phyloP scores from a whole-genome alignment of 2,797 vertebrate genomes.

The Bovichtus diacanthus region DNA sequence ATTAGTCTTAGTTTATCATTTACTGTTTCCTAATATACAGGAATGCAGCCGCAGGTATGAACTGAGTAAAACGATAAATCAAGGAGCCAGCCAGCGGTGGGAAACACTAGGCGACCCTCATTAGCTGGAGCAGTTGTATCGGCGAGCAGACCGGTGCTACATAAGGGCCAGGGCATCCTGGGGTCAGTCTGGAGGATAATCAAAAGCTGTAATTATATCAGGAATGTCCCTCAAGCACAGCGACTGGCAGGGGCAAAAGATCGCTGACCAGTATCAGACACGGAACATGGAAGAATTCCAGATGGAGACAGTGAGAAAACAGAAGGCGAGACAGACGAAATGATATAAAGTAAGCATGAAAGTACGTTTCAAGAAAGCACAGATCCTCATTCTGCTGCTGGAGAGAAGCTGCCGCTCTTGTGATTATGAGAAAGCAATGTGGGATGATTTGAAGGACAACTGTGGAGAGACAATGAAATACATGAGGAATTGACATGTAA shows the following conservation, averaged over 20 bases:
- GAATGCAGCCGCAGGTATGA: constrained; percentile 61
- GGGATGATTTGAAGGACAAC: constrained; percentile 38
- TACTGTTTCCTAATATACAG: constrained; percentile 48
- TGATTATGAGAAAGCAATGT: constrained; percentile 29
- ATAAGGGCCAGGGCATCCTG: constrained; percentile 48
- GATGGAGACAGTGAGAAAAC: constrained; percentile 6
- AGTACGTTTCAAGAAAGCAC: constrained; percentile 3
- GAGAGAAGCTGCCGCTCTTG: background rate
- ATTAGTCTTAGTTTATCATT: constrained; percentile 60
- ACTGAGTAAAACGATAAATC: constrained; percentile 61
- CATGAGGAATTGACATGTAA: constrained; percentile 36
- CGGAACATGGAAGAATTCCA: constrained; percentile 22
- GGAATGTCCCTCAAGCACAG: constrained; percentile 63
- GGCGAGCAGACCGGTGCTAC: constrained; percentile 52
- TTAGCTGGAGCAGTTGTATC: constrained; percentile 61
- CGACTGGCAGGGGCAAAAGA: constrained; percentile 34
- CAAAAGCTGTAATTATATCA: constrained; percentile 74
- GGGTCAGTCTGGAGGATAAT: constrained; percentile 73
- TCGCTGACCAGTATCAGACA: constrained; percentile 29
- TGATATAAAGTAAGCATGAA: constrained; percentile 26
- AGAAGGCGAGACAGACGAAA: background rate
- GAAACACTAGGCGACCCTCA: constrained; percentile 61
- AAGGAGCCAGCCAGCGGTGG: constrained; percentile 51
- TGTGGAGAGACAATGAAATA: constrained; percentile 31
- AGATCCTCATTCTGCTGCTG: constrained; percentile 5